Evolutionary conservation across 2,797 vertebrate species (phyloP).

Genomic region (Gambusia yucatana): DNA sequence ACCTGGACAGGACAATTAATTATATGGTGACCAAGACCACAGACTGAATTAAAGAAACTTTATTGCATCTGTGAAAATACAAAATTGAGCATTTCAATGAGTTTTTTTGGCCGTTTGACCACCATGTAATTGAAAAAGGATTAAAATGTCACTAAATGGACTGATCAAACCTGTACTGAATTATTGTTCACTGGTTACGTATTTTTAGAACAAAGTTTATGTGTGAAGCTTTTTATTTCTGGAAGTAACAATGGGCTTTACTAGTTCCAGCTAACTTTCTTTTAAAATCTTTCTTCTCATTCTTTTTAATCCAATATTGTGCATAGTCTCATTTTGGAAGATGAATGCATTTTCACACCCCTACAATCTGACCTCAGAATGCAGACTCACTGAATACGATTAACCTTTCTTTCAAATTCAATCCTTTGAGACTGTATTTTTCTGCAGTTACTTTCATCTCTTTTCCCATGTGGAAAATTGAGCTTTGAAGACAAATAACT

Average conservation of each 20-base stretch:
- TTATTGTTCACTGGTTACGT: background rate
- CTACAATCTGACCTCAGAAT: background rate
- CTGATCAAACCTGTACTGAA: background rate
- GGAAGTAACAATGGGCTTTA: background rate
- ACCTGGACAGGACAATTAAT: background rate
- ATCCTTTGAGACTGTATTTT: background rate
- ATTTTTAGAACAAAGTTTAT: background rate
- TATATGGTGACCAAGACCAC: background rate
- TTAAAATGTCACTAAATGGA: background rate
- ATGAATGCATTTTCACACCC: background rate
- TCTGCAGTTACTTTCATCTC: background rate
- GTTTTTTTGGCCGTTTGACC: background rate
- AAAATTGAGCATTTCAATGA: background rate
- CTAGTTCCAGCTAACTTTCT: background rate
- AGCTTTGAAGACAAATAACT: conserved; percentile 23
- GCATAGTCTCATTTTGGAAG: background rate
- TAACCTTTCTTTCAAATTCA: background rate
- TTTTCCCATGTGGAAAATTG: background rate
- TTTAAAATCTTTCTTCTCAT: background rate
- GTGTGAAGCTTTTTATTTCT: background rate
- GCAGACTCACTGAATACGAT: background rate
- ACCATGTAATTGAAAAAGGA: background rate
- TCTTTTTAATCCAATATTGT: background rate
- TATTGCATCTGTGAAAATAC: background rate
- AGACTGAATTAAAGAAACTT: background rate